Evolutionary conservation across 2,888 invertebrate species (phyloP).

Genomic region (Brenthis daphne): DNA sequence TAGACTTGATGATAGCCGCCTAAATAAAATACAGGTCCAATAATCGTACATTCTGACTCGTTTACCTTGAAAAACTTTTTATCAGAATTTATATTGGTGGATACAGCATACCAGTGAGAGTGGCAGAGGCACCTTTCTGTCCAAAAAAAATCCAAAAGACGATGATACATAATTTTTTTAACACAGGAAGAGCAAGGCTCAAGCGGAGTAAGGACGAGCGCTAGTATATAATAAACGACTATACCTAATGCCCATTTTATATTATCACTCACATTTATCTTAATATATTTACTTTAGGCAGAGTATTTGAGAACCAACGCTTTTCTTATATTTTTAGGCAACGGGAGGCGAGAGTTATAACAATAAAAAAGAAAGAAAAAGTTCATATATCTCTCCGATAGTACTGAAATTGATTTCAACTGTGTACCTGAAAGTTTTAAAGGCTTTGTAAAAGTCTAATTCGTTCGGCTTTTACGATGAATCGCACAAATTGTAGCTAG

Average conservation of each 20-base stretch:
- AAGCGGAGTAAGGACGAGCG: neutral
- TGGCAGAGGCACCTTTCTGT: no score
- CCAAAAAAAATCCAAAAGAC: no score
- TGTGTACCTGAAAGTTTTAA: conserved; percentile 20
- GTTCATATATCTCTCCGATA: conserved; percentile 7
- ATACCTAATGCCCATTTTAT: neutral
- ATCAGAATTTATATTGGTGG: no score
- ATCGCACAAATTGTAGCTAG: no score
- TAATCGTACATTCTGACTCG: no score
- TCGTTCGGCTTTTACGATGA: no score
- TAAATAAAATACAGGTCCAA: no score
- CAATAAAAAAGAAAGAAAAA: conserved; percentile 12
- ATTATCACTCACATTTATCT: conserved; percentile 15
- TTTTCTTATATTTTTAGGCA: conserved; percentile 7
- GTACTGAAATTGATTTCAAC: conserved; percentile 26
- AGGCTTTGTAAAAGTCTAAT: no score
- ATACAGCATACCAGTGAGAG: no score
- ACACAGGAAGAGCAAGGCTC: no score
- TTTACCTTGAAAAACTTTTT: no score
- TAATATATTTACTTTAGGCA: conserved; percentile 5
- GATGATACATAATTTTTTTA: neutral
- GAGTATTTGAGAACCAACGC: neutral
- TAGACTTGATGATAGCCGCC: no score
- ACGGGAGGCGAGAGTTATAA: conserved; percentile 5
- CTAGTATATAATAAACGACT: conserved; percentile 1